A percentile compares a stretch with the other conserved stretches of the same genome.
phyloP scores from a whole-genome alignment of 2,797 vertebrate genomes.

The Benthosema pterotum region DNA sequence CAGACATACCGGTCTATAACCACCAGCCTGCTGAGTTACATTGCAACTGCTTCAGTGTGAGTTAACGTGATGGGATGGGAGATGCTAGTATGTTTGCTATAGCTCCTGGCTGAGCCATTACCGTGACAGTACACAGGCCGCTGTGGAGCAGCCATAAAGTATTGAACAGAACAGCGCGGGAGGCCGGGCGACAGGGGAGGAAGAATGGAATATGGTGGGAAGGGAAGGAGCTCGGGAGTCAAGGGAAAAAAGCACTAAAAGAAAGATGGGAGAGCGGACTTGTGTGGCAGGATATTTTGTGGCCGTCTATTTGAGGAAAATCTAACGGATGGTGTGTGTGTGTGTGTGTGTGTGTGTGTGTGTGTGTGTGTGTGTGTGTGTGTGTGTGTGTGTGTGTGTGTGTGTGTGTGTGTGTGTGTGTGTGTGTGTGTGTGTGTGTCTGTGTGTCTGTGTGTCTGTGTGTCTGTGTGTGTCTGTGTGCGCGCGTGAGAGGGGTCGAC shows the following conservation, averaged over 20 bases:
- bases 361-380: too few species aligned
- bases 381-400: too few species aligned
- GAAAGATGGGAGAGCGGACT: slow-evolving; percentile 52
- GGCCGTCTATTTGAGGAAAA: slow-evolving; percentile 68
- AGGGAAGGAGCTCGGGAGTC: slow-evolving; percentile 26
- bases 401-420: too few species aligned
- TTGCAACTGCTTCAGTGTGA: slow-evolving; percentile 28
- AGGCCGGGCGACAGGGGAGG: neutral
- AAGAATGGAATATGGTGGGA: neutral
- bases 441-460: too few species aligned
- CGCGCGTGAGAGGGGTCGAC: slow-evolving; percentile 41
- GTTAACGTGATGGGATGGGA: slow-evolving; percentile 45
- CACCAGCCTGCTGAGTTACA: neutral
- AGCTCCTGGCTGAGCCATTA: slow-evolving; percentile 36
- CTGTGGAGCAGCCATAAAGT: slow-evolving; percentile 37
- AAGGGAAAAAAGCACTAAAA: slow-evolving; percentile 47
- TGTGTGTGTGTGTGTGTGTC: too few species aligned
- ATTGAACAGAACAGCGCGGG: slow-evolving; percentile 14
- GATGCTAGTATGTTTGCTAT: slow-evolving; percentile 56
- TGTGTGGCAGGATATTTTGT: slow-evolving; percentile 59
- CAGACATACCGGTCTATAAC: neutral
- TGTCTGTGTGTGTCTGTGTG: too few species aligned
- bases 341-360: too few species aligned
- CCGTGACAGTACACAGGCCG: slow-evolving; percentile 48
- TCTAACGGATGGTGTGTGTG: slow-evolving; percentile 40